Evolutionary conservation across 2,113 vertebrate genomes (phyloP).

Genomic region (Pandion haliaetus): DNA sequence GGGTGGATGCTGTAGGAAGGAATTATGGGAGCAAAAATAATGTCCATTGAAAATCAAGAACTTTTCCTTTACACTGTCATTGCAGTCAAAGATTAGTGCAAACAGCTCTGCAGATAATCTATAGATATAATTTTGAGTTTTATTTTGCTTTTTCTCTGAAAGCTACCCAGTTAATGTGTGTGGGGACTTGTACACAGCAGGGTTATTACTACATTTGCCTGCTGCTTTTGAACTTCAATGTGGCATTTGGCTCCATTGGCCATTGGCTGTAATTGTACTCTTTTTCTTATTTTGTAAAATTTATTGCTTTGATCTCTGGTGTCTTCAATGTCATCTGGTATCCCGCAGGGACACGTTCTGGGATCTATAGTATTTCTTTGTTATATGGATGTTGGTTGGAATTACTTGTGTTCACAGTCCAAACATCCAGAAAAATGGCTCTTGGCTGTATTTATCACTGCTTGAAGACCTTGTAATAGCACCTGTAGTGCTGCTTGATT

Average conservation of each 20-base stretch:
- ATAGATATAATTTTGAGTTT: not conserved
- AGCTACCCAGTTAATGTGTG: not conserved
- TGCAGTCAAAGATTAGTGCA: not conserved
- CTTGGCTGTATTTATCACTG: slow-evolving; percentile 51
- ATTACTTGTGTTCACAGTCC: slow-evolving; percentile 28
- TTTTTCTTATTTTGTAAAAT: slow-evolving; percentile 48
- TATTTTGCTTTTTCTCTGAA: not conserved
- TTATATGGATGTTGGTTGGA: slow-evolving; percentile 2
- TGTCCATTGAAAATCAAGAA: not conserved
- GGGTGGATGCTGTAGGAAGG: not conserved
- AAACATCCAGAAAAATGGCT: slow-evolving; percentile 22
- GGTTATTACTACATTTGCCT: not conserved
- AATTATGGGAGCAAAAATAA: not conserved
- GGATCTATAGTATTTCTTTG: slow-evolving; percentile 2
- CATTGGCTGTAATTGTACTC: not conserved
- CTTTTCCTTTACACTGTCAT: not conserved
- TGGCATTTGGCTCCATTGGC: slow-evolving; percentile 29
- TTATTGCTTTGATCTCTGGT: slow-evolving; percentile 20
- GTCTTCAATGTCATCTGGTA: slow-evolving; percentile 43
- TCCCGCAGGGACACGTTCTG: slow-evolving; percentile 1
- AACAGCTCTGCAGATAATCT: not conserved
- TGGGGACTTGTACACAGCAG: not conserved
- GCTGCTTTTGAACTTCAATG: not conserved
- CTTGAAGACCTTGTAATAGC: slow-evolving; percentile 42
- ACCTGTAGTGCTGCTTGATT: not conserved